Conservation (phyloP, 2,797 vertebrate species). For the Echiichthys vipera region DNA sequence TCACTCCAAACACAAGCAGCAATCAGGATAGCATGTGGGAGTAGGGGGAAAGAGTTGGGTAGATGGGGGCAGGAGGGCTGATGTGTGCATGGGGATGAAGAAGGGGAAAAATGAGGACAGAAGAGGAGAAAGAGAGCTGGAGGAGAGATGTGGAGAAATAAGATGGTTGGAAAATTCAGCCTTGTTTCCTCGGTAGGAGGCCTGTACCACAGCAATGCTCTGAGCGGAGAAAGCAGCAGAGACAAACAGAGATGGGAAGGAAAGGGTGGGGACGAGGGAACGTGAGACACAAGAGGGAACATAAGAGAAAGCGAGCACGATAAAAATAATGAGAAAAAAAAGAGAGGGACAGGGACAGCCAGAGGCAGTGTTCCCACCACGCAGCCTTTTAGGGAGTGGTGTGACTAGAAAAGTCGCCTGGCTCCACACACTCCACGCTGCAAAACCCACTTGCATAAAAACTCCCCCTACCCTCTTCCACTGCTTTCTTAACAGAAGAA, state of each 20-base stretch:
- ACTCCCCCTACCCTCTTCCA: slow-evolving; percentile 27
- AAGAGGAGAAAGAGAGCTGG: slow-evolving; percentile 62
- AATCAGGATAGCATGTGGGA: slow-evolving; percentile 64
- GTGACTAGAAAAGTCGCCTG: slow-evolving; percentile 69
- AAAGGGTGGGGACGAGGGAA: slow-evolving; percentile 70
- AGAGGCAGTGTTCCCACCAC: slow-evolving; percentile 77
- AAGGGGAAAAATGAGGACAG: slow-evolving; percentile 43
- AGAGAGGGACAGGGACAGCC: slow-evolving; percentile 75
- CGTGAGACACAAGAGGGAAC: slow-evolving; percentile 66
- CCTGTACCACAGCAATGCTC: slow-evolving; percentile 69
- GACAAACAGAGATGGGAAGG: slow-evolving; percentile 69
- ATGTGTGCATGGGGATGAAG: slow-evolving; percentile 50
- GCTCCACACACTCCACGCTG: slow-evolving; percentile 45
- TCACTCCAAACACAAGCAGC: slow-evolving; percentile 67
- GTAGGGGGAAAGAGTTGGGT: slow-evolving; percentile 25
- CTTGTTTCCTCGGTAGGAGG: slow-evolving; percentile 77
- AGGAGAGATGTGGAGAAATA: slow-evolving; percentile 65
- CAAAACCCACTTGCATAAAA: slow-evolving; percentile 57
- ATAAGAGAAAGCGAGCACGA: slow-evolving; percentile 64
- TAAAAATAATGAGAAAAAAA: slow-evolving; percentile 78
- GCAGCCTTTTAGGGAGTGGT: slow-evolving; percentile 78
- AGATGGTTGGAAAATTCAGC: slow-evolving; percentile 72
- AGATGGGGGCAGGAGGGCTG: slow-evolving; percentile 15
- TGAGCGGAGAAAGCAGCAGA: slow-evolving; percentile 71
- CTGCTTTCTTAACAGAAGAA: slow-evolving; percentile 54